Evolutionary conservation across 2,797 vertebrate species (phyloP).

Genomic region (Picus viridis): DNA sequence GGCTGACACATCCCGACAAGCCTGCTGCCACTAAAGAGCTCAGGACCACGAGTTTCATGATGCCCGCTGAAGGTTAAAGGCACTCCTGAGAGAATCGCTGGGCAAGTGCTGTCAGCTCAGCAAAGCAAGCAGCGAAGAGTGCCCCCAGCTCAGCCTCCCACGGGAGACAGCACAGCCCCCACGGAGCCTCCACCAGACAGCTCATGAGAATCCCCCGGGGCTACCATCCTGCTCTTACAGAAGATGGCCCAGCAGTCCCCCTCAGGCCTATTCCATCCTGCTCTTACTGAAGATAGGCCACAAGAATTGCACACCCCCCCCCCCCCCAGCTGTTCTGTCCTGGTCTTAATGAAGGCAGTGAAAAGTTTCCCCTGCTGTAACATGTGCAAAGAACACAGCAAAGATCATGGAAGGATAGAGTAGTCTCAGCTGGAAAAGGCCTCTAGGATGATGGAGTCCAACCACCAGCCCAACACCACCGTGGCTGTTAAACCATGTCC

Average conservation of each 20-base stretch:
- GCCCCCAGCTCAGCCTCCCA: not conserved
- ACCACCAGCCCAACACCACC: no score
- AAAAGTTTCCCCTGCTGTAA: not conserved
- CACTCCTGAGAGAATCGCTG: fast-evolving
- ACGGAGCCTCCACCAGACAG: not conserved
- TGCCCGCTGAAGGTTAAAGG: not conserved
- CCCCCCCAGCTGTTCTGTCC: no score
- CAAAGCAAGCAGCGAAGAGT: fast-evolving
- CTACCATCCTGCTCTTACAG: not conserved
- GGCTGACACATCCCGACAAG: fast-evolving
- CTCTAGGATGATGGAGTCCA: no score
- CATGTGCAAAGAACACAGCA: not conserved
- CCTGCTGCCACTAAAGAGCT: fast-evolving
- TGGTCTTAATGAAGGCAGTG: no score
- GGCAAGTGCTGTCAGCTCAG: not conserved
- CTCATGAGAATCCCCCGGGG: not conserved
- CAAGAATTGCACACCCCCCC: no score
- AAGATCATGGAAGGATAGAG: not conserved
- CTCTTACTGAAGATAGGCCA: no score
- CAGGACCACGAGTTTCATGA: fast-evolving
- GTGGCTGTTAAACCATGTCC: no score
- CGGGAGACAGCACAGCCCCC: not conserved
- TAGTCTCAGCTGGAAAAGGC: no score
- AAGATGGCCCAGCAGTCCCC: no score
- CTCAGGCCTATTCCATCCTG: no score